Evolutionary conservation across 2,888 invertebrate species (phyloP).

Genomic region (Pammene aurita): DNA sequence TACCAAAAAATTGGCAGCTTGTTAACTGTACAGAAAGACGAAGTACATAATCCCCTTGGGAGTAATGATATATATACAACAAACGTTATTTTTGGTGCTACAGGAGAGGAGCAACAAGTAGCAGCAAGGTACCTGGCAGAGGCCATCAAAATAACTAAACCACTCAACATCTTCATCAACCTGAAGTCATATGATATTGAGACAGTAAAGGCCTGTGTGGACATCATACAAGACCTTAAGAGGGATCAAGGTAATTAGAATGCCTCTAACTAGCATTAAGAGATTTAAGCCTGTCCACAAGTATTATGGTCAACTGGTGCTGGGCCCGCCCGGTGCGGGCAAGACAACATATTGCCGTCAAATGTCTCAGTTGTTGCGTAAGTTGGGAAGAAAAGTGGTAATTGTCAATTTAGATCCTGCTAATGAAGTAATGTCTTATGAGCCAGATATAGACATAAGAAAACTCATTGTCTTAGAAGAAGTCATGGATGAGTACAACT

Average conservation of each 20-base stretch:
- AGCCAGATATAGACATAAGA: slow-evolving; percentile 91
- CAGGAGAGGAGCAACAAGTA: slow-evolving; percentile 85
- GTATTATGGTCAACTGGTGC: slow-evolving; percentile 95
- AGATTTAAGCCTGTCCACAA: slow-evolving; percentile 82
- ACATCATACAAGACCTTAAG: slow-evolving; percentile 79
- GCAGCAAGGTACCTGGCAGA: slow-evolving; percentile 86
- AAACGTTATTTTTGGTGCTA: slow-evolving; percentile 86
- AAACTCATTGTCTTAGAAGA: slow-evolving; percentile 92
- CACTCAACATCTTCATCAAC: slow-evolving; percentile 85
- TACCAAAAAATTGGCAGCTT: slow-evolving; percentile 86
- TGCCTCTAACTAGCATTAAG: slow-evolving; percentile 58
- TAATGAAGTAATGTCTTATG: slow-evolving; percentile 94
- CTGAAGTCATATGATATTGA: slow-evolving; percentile 85
- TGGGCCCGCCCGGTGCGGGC: slow-evolving; percentile 98
- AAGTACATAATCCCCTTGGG: slow-evolving; percentile 79
- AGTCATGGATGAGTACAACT: slow-evolving; percentile 91
- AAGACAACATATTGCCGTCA: slow-evolving; percentile 98
- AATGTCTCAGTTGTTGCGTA: slow-evolving; percentile 89
- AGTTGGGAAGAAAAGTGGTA: slow-evolving; percentile 90
- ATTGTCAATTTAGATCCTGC: slow-evolving; percentile 97
- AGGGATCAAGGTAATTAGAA: slow-evolving; percentile 55
- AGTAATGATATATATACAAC: slow-evolving; percentile 81
- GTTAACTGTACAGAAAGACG: slow-evolving; percentile 83
- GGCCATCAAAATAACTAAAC: slow-evolving; percentile 84
- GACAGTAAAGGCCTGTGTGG: slow-evolving; percentile 83